Percentiles rank a stretch among this genome's conserved stretches.
These are phyloP conservation scores for Melinopterus prodromus DNA, from an alignment of 2,888 invertebrate genomes.

Conservation along the genomic window DNA sequence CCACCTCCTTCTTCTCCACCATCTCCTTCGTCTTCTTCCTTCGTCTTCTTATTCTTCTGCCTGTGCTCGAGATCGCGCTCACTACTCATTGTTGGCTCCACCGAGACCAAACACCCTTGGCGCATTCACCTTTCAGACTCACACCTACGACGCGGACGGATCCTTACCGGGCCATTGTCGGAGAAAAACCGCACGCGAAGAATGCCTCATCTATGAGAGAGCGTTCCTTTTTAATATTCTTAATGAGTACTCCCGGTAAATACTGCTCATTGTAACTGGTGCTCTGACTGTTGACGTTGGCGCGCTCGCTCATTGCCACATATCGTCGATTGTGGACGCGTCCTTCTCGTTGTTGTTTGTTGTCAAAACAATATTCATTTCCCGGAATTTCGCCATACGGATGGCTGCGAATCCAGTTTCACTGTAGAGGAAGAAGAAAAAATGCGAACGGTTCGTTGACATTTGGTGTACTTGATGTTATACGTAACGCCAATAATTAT, in stretches of 20 bases:
- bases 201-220: constrained; percentile 28
- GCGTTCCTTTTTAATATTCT: constrained; percentile 23
- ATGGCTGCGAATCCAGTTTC: neutral
- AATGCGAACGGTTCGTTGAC: neutral
- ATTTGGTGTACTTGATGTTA: neutral
- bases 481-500: no score
- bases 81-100: constrained; percentile 31
- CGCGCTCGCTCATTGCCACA: neutral
- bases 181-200: constrained; percentile 32
- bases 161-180: constrained; percentile 35
- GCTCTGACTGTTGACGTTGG: neutral
- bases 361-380: neutral
- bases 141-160: constrained; percentile 37
- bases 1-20: constrained; percentile 14
- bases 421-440: neutral
- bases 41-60: constrained; percentile 27
- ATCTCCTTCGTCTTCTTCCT: no score
- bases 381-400: neutral
- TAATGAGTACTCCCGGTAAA: constrained; percentile 26
- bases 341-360: neutral
- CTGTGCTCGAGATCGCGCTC: constrained; percentile 21
- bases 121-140: constrained; percentile 38
- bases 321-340: neutral
- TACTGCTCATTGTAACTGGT: constrained; percentile 18
- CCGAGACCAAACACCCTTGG: constrained; percentile 31